Conservation (phyloP, 2,888 invertebrate species). For the Rhagium mordax region DNA sequence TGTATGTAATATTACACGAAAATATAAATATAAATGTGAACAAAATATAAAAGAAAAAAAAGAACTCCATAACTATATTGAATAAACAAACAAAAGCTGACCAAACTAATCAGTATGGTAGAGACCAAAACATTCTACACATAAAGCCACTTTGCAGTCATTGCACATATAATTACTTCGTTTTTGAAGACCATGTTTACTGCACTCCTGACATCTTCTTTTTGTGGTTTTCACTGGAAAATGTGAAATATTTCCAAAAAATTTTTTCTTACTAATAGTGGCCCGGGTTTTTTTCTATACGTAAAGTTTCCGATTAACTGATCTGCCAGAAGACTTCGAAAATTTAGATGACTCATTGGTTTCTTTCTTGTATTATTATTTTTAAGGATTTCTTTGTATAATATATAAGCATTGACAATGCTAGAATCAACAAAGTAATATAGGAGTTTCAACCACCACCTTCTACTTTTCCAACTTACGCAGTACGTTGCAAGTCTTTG, state of each 20-base stretch:
- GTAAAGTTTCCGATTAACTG: neutral
- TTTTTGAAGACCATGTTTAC: no score
- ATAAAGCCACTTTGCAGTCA: no score
- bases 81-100: no score
- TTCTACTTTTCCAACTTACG: conserved; percentile 52
- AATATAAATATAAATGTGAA: no score
- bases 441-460: conserved; percentile 2
- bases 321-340: neutral
- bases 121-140: no score
- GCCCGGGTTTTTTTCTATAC: neutral
- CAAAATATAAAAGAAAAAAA: no score
- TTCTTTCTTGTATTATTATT: neutral
- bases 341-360: neutral
- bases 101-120: no score
- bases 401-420: neutral
- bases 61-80: no score
- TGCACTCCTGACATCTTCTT: neutral
- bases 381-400: neutral
- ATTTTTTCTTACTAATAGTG: neutral
- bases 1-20: no score
- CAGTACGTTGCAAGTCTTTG: conserved; percentile 53
- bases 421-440: neutral
- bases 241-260: neutral
- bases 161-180: no score
- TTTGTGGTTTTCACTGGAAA: neutral